Percentiles rank a stretch among this genome's conserved stretches.
Conservation (phyloP, 2,113 vertebrate genomes). For the Hippocampus zosterae region DNA sequence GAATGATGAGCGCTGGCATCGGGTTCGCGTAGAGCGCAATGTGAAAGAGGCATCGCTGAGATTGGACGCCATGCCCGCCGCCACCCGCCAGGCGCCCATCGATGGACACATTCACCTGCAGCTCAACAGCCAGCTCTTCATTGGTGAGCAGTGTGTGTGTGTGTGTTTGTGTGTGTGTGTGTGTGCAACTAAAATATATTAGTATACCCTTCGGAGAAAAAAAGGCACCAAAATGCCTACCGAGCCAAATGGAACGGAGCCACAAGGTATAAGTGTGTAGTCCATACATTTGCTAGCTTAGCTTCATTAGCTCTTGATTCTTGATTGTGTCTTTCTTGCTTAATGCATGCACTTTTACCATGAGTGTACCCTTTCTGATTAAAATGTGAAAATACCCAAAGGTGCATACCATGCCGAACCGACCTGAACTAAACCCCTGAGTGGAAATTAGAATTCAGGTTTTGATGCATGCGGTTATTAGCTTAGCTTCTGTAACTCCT, state of each 20-base stretch:
- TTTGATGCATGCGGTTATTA: neutral
- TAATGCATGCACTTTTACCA: too few species aligned
- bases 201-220: neutral
- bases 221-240: neutral
- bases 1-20: conserved; percentile 90
- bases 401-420: too few species aligned
- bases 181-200: too few species aligned
- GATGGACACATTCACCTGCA: conserved; percentile 88
- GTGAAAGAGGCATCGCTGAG: conserved; percentile 84
- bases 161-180: too few species aligned
- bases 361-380: too few species aligned
- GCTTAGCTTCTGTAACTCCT: neutral
- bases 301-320: too few species aligned
- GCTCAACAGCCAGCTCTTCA: conserved; percentile 94
- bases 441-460: neutral
- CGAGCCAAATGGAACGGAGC: too few species aligned
- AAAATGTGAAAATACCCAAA: too few species aligned
- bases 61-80: conserved; percentile 77
- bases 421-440: neutral
- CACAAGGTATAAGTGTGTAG: too few species aligned
- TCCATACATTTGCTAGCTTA: too few species aligned
- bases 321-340: too few species aligned
- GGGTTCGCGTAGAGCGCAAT: conserved; percentile 84
- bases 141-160: conserved; percentile 68
- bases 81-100: conserved; percentile 70